These are phyloP conservation scores for Nasonia vitripennis DNA, from an alignment of 1,140 invertebrate species.

Conservation along the genomic window DNA sequence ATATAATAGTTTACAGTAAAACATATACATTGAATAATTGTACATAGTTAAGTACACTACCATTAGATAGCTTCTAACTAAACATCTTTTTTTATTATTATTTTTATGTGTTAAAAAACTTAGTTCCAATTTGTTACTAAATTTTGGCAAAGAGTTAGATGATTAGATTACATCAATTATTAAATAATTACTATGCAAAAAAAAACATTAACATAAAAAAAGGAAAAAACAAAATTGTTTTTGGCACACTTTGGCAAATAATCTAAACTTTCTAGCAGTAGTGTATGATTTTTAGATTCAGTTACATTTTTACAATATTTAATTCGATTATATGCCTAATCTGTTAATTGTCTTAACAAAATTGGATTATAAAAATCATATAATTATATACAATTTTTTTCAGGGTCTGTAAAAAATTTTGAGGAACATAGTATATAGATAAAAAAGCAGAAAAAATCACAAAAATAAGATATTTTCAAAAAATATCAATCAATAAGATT, in stretches of 20 bases:
- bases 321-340: conserved; percentile 24
- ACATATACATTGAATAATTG: conserved; percentile 10
- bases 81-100: conserved; percentile 1
- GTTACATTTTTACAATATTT: neutral
- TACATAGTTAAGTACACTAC: conserved; percentile 40
- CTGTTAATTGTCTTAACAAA: neutral
- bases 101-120: neutral
- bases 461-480: conserved; percentile 55
- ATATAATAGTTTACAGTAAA: conserved; percentile 7
- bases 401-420: conserved; percentile 25
- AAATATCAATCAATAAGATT: conserved; percentile 60
- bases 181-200: neutral
- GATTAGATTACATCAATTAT: neutral
- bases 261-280: conserved; percentile 27
- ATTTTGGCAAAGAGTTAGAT: neutral
- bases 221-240: conserved; percentile 30
- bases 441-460: conserved; percentile 49
- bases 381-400: conserved; percentile 49
- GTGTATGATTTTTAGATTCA: conserved; percentile 22
- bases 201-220: conserved; percentile 5
- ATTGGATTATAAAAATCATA: conserved; percentile 25
- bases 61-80: conserved; percentile 19
- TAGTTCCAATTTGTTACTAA: too few relatives aligned
- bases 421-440: conserved; percentile 22
- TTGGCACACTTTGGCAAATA: conserved; percentile 38